These are phyloP conservation scores for Neomonachus schauinslandi DNA, from an alignment of 2,113 vertebrate genomes.

Conservation along the genomic window DNA sequence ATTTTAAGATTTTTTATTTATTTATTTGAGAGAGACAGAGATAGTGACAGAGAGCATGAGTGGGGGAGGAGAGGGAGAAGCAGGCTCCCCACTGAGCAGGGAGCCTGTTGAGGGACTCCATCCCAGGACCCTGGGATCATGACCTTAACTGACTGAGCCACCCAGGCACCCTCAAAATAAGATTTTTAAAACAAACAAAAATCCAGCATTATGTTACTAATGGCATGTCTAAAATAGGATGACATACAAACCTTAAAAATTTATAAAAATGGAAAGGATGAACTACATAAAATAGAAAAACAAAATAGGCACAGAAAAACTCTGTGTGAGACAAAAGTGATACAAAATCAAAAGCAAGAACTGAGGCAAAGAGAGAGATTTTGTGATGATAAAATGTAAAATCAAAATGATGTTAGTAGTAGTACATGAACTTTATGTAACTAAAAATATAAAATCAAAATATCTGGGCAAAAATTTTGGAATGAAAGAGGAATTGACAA, in stretches of 20 bases:
- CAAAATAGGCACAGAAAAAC: neutral
- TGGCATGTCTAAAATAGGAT: neutral
- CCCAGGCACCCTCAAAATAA: neutral
- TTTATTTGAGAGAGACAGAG: too few relatives aligned
- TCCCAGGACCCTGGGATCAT: too few relatives aligned
- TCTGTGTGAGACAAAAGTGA: neutral
- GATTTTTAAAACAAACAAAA: neutral
- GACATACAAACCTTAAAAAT: neutral
- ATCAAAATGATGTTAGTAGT: neutral
- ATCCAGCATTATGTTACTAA: neutral
- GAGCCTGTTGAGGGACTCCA: too few relatives aligned
- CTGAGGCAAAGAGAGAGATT: neutral
- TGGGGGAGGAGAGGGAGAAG: too few relatives aligned
- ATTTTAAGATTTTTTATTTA: too few relatives aligned
- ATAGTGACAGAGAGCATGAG: too few relatives aligned
- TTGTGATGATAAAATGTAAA: neutral
- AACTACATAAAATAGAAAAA: neutral
- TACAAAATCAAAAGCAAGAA: neutral
- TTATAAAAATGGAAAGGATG: neutral
- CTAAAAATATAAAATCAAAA: neutral
- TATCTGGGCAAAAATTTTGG: neutral
- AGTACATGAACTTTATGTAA: neutral
- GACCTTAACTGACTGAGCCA: too few relatives aligned
- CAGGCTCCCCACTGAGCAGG: too few relatives aligned
- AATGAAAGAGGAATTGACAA: neutral